Conservation (phyloP, 2,797 vertebrate genomes). For the Balearica regulorum region DNA sequence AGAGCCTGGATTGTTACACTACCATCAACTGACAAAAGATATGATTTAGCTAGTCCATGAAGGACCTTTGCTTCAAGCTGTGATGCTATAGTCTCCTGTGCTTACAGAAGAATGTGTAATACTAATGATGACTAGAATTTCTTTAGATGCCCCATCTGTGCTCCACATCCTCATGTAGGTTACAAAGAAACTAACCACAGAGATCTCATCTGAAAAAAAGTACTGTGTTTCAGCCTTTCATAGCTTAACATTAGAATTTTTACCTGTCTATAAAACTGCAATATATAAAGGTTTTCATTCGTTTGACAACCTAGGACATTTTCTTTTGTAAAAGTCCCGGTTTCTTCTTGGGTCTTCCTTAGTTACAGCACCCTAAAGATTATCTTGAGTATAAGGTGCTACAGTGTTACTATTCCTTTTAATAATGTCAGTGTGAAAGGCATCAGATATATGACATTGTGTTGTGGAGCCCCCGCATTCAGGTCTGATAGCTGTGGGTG, state of each 20-base stretch:
- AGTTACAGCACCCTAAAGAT: neutral
- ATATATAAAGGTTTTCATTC: neutral
- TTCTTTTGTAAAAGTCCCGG: neutral
- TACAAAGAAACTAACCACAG: neutral
- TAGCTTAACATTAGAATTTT: neutral
- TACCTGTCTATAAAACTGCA: neutral
- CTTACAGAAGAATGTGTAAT: neutral
- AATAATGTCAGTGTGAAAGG: neutral
- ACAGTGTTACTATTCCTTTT: neutral
- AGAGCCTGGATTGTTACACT: neutral
- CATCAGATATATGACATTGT: neutral
- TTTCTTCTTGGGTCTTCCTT: neutral
- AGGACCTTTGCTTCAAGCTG: neutral
- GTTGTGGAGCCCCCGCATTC: neutral
- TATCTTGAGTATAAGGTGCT: neutral
- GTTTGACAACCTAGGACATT: neutral
- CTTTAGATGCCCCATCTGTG: neutral
- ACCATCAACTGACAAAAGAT: neutral
- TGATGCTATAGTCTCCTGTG: neutral
- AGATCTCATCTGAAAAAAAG: neutral
- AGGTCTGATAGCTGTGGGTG: neutral
- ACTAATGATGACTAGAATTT: neutral
- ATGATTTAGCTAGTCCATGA: neutral
- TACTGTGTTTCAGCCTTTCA: neutral
- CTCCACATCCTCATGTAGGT: neutral